Evolutionary conservation across 2,888 invertebrate genomes (phyloP).

Genomic region (Apotomis capreana): DNA sequence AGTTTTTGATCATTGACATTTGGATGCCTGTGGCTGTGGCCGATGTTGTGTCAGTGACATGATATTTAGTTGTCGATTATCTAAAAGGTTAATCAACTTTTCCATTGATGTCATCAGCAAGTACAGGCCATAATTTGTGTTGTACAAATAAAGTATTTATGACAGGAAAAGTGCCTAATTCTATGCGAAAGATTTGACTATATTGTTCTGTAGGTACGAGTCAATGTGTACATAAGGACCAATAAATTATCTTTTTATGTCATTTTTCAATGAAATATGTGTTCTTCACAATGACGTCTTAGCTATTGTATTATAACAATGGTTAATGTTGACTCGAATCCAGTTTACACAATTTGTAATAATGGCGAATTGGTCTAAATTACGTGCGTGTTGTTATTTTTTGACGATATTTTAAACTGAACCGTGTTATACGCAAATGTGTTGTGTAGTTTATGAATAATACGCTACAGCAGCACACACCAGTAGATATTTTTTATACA

Average conservation of each 20-base stretch:
- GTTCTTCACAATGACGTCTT: slow-evolving; percentile 33
- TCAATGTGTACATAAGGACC: not conserved
- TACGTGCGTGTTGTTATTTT: slow-evolving; percentile 3
- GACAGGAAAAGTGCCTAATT: too few relatives aligned
- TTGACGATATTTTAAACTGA: slow-evolving; percentile 2
- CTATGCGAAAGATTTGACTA: not conserved
- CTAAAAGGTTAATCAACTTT: too few relatives aligned
- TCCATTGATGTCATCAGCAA: too few relatives aligned
- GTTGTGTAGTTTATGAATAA: not conserved
- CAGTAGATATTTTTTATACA: too few relatives aligned
- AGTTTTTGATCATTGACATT: too few relatives aligned
- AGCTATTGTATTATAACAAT: slow-evolving; percentile 32
- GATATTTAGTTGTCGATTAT: too few relatives aligned
- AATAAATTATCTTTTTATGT: slow-evolving; percentile 32
- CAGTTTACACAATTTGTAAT: slow-evolving; percentile 21
- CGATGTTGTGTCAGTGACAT: too few relatives aligned
- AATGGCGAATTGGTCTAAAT: slow-evolving; percentile 21
- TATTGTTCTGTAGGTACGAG: not conserved
- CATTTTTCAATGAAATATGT: slow-evolving; percentile 28
- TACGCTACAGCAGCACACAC: too few relatives aligned
- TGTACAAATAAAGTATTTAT: too few relatives aligned
- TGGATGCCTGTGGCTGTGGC: too few relatives aligned
- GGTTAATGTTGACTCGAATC: slow-evolving; percentile 3
- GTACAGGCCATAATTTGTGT: too few relatives aligned
- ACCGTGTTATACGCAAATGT: not conserved